Evolutionary conservation across 2,888 invertebrate genomes (phyloP).

Genomic region (Chrysolina haemoptera): DNA sequence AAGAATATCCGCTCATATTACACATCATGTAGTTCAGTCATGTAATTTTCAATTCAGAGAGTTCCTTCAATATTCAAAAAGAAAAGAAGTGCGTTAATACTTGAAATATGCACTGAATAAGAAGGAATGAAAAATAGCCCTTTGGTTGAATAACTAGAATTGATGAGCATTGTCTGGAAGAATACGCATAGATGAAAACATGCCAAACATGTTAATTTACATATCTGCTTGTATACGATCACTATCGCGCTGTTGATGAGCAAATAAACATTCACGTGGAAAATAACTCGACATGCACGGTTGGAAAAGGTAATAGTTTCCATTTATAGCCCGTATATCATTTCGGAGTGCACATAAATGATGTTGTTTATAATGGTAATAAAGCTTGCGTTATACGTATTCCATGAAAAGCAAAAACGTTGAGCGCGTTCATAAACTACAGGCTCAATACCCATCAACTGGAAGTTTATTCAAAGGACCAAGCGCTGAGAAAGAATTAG

Average conservation of each 20-base stretch:
- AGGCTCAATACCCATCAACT: not conserved
- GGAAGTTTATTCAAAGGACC: not conserved
- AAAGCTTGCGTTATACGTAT: constrained; percentile 12
- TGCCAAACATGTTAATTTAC: no score
- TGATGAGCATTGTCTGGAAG: no score
- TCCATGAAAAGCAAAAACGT: not conserved
- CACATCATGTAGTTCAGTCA: no score
- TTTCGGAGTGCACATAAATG: constrained; percentile 12
- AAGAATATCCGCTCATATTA: no score
- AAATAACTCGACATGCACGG: not conserved
- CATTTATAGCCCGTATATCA: constrained; percentile 16
- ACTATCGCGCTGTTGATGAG: no score
- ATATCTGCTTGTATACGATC: no score
- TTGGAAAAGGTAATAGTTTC: constrained; percentile 12
- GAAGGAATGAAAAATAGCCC: no score
- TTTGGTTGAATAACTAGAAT: not conserved
- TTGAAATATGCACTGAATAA: no score
- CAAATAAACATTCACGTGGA: not conserved
- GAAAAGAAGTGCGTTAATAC: no score
- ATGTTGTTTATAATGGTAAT: constrained; percentile 10
- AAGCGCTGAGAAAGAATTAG: not conserved
- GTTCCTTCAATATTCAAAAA: no score
- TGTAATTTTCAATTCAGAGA: no score
- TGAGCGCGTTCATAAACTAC: not conserved
- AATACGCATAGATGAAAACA: no score